Evolutionary conservation across 2,888 invertebrate species (phyloP), one percentile per base, ranked within the genome.

Genomic region (Parelbella ahira): DNA sequence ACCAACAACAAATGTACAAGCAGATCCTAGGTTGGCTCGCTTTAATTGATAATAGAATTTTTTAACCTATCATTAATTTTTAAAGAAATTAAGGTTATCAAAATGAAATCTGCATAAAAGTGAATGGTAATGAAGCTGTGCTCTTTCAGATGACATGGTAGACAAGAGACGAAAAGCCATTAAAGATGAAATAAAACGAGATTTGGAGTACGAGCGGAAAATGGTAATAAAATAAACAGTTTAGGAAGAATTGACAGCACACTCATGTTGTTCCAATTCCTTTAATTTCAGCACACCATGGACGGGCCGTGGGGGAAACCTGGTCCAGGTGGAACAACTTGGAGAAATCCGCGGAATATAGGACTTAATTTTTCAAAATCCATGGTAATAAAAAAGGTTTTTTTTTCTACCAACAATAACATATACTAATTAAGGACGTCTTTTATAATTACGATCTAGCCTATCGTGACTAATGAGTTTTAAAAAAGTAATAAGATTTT

Each of bases 321-420:
- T 9, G 92, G 93, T 49, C 93, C 93, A 29, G 94, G 93, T 37
- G 94, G 94, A 49, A 84, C 88, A 37, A 89, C 90, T 51, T 94
- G 94, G 94, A 90, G 94, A 63, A 91, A 92, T 76, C 93, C 93
- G 47, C 90, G 91, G 60, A 84, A 91, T 65, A 88, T 93, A 60
- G 94, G 94, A 61, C 78, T 90, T 56, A 90, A 92, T 76, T 94
- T 94, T 87, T 90, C 92, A 58, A 91, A 92, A 71, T 94, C 94
- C 54, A 89, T 94, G 93, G 94, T 94, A 89, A 7, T 4, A 6
- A 15, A 5, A 39, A 6, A 23, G 7, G 2, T 13, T 13, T 4
- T 9, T 11, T 5, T 24, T 34, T 32, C n/a, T n/a, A n/a, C n/a
- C n/a, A n/a, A n/a, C n/a, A n/a, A n/a, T n/a, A n/a, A n/a, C n/a